Evolutionary conservation across 2,888 invertebrate genomes (phyloP).

Genomic region (Apodemia hepburni): DNA sequence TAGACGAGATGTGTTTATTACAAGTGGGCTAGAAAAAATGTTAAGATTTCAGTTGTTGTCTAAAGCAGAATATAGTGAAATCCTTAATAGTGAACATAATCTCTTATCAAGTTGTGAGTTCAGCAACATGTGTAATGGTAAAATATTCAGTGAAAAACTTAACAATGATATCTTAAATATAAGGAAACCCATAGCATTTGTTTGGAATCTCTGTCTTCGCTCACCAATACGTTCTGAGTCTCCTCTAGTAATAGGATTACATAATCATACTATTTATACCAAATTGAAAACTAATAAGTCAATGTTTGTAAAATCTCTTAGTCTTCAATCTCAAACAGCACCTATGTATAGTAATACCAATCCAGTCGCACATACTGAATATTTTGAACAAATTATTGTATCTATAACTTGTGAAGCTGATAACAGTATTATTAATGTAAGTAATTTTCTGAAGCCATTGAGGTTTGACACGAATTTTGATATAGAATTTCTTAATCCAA

Average conservation of each 20-base stretch:
- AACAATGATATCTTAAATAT: conserved; percentile 34
- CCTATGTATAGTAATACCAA: conserved; percentile 50
- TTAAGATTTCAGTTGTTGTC: conserved; percentile 64
- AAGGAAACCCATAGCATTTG: conserved; percentile 51
- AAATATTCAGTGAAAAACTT: conserved; percentile 28
- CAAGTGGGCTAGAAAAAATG: conserved; percentile 61
- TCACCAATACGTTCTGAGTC: conserved; percentile 58
- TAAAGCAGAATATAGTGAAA: conserved; percentile 58
- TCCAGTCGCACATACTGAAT: conserved; percentile 39
- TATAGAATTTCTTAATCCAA: conserved; percentile 61
- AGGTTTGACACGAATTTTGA: conserved; percentile 66
- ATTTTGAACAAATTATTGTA: conserved; percentile 63
- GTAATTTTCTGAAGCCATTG: conserved; percentile 57
- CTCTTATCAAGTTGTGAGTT: conserved; percentile 45
- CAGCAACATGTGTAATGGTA: conserved; percentile 28
- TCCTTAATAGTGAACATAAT: conserved; percentile 49
- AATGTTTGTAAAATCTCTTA: conserved; percentile 64
- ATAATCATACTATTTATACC: conserved; percentile 51
- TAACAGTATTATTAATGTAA: conserved; percentile 52
- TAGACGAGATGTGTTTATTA: conserved; percentile 59
- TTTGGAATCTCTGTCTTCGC: conserved; percentile 63
- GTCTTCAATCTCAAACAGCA: conserved; percentile 66
- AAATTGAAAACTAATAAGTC: conserved; percentile 65
- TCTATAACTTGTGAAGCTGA: conserved; percentile 55
- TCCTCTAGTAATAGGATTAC: conserved; percentile 59